phyloP scores from a whole-genome alignment of 2,113 vertebrate genomes.

The Heterotilapia buettikoferi region DNA sequence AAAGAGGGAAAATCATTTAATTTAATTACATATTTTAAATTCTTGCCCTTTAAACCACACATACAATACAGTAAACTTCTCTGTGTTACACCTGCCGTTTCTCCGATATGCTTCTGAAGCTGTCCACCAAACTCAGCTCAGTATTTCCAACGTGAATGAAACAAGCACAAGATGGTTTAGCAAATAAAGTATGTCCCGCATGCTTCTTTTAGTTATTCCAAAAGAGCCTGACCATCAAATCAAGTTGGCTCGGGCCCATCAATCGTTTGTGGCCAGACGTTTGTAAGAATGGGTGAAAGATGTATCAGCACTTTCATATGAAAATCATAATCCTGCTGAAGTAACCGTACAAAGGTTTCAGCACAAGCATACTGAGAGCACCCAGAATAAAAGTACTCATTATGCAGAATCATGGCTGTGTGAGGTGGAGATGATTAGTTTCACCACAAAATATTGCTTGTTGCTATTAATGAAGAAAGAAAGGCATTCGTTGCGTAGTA shows the following conservation, averaged over 20 bases:
- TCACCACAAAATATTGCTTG: background rate
- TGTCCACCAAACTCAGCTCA: background rate
- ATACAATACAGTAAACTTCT: background rate
- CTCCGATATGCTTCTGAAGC: rapidly evolving
- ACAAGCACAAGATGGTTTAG: background rate
- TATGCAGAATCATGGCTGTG: background rate
- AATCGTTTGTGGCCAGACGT: rapidly evolving
- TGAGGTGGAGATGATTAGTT: background rate
- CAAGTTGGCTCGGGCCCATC: background rate
- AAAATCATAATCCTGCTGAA: background rate
- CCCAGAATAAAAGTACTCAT: background rate
- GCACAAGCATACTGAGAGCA: background rate
- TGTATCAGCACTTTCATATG: background rate
- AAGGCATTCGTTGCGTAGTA: background rate
- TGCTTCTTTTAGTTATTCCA: background rate
- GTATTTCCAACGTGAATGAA: background rate
- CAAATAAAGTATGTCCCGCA: background rate
- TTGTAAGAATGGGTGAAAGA: background rate
- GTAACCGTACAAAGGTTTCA: background rate
- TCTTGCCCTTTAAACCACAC: background rate
- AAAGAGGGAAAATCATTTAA: background rate
- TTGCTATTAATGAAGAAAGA: background rate
- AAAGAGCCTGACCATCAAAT: background rate
- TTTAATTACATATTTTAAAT: background rate
- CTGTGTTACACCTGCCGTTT: background rate